phyloP scores from a whole-genome alignment of 2,888 invertebrate species.

The Sepioteuthis lessoniana region DNA sequence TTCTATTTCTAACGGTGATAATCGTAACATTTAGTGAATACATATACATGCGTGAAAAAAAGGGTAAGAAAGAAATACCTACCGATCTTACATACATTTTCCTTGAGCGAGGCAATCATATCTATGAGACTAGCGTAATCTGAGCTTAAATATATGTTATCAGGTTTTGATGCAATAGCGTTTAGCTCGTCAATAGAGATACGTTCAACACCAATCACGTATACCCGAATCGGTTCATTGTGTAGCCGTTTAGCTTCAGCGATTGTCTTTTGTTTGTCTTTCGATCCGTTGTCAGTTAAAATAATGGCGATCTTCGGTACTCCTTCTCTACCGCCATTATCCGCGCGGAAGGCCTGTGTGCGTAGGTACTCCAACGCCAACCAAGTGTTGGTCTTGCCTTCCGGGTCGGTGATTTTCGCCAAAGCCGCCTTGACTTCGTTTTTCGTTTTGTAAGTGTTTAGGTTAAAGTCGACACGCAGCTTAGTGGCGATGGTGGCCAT shows the following conservation, averaged over 20 bases:
- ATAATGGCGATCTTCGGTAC: conserved; percentile 12
- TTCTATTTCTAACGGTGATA: too few species aligned
- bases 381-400: background rate
- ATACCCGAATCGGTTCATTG: background rate
- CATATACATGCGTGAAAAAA: too few species aligned
- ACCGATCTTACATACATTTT: conserved; percentile 39
- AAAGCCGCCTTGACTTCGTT: background rate
- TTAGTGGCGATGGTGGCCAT: background rate
- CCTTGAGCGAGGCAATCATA: background rate
- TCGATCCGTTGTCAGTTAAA: background rate
- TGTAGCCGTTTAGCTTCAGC: conserved; percentile 26
- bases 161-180: conserved; percentile 37
- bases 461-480: background rate
- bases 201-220: background rate
- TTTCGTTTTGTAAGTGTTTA: background rate
- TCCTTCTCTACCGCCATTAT: background rate
- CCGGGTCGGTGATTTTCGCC: background rate
- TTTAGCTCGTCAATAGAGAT: background rate
- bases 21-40: too few species aligned
- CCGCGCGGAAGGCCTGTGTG: background rate
- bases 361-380: conserved; percentile 38
- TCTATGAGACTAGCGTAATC: background rate
- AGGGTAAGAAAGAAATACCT: too few species aligned
- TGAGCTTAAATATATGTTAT: background rate
- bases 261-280: background rate